Conservation (phyloP, 1,140 invertebrate species). For the Papilio machaon region DNA sequence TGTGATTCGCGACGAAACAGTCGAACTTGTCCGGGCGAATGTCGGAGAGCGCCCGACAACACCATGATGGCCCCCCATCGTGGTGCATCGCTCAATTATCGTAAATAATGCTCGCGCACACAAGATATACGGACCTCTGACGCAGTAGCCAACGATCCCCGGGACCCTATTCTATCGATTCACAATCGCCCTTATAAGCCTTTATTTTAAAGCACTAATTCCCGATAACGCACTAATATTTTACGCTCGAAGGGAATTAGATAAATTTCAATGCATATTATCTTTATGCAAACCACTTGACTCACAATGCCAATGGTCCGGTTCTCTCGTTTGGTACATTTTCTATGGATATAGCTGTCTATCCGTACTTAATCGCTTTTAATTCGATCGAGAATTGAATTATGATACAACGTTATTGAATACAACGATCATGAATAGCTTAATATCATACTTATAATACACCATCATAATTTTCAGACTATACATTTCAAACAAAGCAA, state of each 20-base stretch:
- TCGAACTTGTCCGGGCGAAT: constrained; percentile 80
- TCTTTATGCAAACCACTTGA: constrained; percentile 80
- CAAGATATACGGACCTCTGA: constrained; percentile 76
- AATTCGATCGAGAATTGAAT: constrained; percentile 46
- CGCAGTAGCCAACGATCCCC: constrained; percentile 74
- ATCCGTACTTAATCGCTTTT: constrained; percentile 65
- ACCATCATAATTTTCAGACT: constrained; percentile 7
- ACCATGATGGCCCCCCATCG: constrained; percentile 80
- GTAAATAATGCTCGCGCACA: constrained; percentile 81
- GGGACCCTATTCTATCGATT: constrained; percentile 48
- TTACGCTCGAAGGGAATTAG: constrained; percentile 63
- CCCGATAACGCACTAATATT: constrained; percentile 46
- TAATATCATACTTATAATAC: constrained; percentile 20
- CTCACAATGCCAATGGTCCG: constrained; percentile 71
- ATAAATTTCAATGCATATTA: constrained; percentile 76
- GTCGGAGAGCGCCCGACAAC: constrained; percentile 76
- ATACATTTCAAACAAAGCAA: neutral
- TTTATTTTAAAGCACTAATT: constrained; percentile 53
- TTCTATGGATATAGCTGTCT: constrained; percentile 69
- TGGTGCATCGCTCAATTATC: constrained; percentile 81
- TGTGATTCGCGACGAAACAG: constrained; percentile 79
- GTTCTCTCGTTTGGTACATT: constrained; percentile 68
- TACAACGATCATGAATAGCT: constrained; percentile 32
- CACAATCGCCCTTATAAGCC: constrained; percentile 57
- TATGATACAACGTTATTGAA: constrained; percentile 45